phyloP scores from a whole-genome alignment of 2,888 invertebrate genomes.

The Lasius fuliginosus region DNA sequence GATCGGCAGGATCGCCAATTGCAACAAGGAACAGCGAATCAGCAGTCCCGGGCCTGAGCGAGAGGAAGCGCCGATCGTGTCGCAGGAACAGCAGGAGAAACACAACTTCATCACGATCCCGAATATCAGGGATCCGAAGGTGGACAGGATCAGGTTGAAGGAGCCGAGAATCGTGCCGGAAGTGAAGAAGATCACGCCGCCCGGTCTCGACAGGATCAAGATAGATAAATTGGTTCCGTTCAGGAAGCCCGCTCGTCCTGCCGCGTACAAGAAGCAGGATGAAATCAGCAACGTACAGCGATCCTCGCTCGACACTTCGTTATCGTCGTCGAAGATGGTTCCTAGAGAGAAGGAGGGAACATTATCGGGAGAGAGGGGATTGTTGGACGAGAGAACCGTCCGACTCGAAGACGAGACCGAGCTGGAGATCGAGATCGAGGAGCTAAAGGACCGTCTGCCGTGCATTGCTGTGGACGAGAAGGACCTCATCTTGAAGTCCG shows the following conservation, averaged over 20 bases:
- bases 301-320: background rate
- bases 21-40: slow-evolving; percentile 52
- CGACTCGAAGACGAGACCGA: slow-evolving; percentile 70
- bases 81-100: slow-evolving; percentile 68
- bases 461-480: slow-evolving; percentile 80
- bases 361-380: slow-evolving; percentile 42
- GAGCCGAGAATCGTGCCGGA: slow-evolving; percentile 77
- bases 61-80: slow-evolving; percentile 70
- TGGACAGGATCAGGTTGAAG: slow-evolving; percentile 65
- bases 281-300: background rate
- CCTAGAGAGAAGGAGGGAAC: slow-evolving; percentile 8
- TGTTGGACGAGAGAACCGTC: background rate
- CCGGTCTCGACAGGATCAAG: slow-evolving; percentile 72
- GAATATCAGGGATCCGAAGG: slow-evolving; percentile 82
- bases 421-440: slow-evolving; percentile 78
- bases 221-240: slow-evolving; percentile 75
- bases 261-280: slow-evolving; percentile 53
- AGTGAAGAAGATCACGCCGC: slow-evolving; percentile 59
- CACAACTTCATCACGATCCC: slow-evolving; percentile 84
- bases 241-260: slow-evolving; percentile 50
- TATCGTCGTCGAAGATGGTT: slow-evolving; percentile 19
- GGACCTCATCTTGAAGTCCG: slow-evolving; percentile 80
- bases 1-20: slow-evolving; percentile 66
- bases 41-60: slow-evolving; percentile 53
- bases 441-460: slow-evolving; percentile 72